Conservation (phyloP, 2,797 vertebrate genomes). For the Halcyon chelicuti region DNA sequence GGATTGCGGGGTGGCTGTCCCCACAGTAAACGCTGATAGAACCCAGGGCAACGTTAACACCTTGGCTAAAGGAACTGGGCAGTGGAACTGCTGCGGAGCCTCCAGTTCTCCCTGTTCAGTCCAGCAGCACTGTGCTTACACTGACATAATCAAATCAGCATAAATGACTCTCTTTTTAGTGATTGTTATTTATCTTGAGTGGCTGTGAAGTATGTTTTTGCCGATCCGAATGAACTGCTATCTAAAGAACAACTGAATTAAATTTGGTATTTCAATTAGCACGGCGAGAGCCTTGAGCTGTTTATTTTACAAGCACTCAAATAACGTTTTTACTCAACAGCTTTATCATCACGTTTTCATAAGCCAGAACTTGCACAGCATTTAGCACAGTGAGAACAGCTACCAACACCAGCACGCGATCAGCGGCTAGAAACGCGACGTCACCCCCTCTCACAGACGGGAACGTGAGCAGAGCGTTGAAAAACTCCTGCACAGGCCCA, state of each 20-base stretch:
- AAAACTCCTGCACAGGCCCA: neutral
- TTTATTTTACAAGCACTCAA: slow-evolving; percentile 16
- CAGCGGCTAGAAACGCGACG: neutral
- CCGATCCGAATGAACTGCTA: neutral
- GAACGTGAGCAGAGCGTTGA: neutral
- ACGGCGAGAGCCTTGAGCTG: neutral
- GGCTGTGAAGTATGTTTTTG: neutral
- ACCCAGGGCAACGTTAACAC: neutral
- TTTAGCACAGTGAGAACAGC: neutral
- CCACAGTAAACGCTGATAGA: neutral
- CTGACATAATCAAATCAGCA: slow-evolving; percentile 1
- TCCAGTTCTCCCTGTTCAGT: neutral
- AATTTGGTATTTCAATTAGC: slow-evolving; percentile 13
- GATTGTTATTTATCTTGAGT: slow-evolving; percentile 23
- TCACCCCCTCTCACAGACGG: neutral
- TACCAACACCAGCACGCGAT: neutral
- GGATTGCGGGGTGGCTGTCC: neutral
- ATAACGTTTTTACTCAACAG: neutral
- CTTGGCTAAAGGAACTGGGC: neutral
- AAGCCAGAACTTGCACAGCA: neutral
- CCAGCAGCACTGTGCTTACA: neutral
- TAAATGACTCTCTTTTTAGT: neutral
- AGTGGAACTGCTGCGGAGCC: neutral
- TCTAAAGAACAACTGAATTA: slow-evolving; percentile 59
- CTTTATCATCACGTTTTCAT: neutral